Conservation (phyloP, 1,140 invertebrate species). For the Sminthurinus signatus region DNA sequence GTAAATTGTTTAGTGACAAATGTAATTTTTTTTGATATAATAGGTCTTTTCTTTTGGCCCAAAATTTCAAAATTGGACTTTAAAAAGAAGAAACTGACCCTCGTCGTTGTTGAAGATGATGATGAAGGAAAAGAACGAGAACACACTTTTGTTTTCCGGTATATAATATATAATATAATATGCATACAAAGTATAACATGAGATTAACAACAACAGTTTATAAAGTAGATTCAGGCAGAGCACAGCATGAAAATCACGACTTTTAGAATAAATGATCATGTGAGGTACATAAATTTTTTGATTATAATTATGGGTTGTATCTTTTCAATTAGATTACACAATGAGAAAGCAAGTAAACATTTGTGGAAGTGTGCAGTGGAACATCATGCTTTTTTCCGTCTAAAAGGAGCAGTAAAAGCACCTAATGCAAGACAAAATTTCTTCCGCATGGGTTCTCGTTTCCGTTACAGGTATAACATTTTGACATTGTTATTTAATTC, state of each 20-base stretch:
- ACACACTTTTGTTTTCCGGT: conserved; percentile 83
- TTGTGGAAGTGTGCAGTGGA: conserved; percentile 99
- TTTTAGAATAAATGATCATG: too few species aligned
- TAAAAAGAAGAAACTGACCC: conserved; percentile 90
- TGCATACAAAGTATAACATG: too few species aligned
- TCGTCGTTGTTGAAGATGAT: conserved; percentile 94
- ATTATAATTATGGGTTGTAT: too few species aligned
- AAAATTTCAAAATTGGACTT: conserved; percentile 74
- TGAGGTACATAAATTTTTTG: too few species aligned
- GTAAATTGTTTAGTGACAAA: too few species aligned
- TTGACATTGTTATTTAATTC: neutral
- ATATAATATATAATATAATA: conserved; percentile 16
- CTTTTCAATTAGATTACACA: conserved; percentile 59
- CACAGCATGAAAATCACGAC: too few species aligned
- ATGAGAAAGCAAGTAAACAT: conserved; percentile 98
- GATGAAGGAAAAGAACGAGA: conserved; percentile 88
- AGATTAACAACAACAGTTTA: too few species aligned
- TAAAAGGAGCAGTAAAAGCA: conserved; percentile 82
- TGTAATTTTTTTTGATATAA: too few species aligned
- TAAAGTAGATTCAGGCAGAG: too few species aligned
- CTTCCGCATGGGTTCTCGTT: conserved; percentile 92
- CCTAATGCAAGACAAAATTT: conserved; percentile 87
- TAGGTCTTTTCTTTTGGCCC: conserved; percentile 97
- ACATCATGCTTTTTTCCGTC: conserved; percentile 96
- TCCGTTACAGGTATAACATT: conserved; percentile 89